These are phyloP conservation scores for Acropora tenuis DNA, from an alignment of 64 coral and sea anemone species.

Conservation along the genomic window DNA sequence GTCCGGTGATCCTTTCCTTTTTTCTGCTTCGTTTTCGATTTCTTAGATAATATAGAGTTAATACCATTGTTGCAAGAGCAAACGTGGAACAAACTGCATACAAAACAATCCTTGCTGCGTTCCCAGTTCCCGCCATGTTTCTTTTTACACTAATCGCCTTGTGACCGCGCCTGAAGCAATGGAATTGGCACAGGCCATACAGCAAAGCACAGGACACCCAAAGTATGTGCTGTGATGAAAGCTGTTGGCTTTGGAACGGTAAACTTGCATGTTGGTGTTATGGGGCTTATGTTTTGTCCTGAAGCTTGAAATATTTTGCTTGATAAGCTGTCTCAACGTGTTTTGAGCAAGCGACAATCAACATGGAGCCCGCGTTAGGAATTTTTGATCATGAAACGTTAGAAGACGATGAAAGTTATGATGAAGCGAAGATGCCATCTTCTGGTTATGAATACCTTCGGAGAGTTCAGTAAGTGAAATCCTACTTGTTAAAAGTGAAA, in stretches of 20 bases:
- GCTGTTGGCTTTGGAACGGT: too few species aligned
- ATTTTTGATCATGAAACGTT: constrained; percentile 37
- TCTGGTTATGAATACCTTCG: constrained; percentile 69
- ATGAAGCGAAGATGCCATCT: constrained; percentile 51
- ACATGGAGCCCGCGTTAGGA: constrained; percentile 71
- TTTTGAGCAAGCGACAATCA: not conserved
- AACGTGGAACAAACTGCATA: constrained; percentile 21
- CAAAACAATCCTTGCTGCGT: not conserved
- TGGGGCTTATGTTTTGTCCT: not conserved
- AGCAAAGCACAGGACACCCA: too few species aligned
- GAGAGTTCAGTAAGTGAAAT: constrained; percentile 61
- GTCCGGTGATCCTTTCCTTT: not conserved
- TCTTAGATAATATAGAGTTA: constrained; percentile 21
- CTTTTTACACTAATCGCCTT: not conserved
- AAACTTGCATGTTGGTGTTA: too few species aligned
- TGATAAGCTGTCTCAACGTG: not conserved
- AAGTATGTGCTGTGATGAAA: too few species aligned
- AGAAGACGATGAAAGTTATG: constrained; percentile 33
- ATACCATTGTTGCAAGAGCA: not conserved
- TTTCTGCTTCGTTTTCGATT: not conserved
- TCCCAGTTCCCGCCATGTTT: constrained; percentile 24
- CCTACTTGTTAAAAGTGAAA: too few species aligned
- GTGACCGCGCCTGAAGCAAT: too few species aligned
- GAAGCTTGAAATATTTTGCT: not conserved
- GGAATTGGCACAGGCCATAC: too few species aligned